Percentiles rank a stretch among this genome's conserved stretches.
Evolutionary conservation across 2,888 invertebrate species (phyloP).

Genomic region (Julus scandinavius): DNA sequence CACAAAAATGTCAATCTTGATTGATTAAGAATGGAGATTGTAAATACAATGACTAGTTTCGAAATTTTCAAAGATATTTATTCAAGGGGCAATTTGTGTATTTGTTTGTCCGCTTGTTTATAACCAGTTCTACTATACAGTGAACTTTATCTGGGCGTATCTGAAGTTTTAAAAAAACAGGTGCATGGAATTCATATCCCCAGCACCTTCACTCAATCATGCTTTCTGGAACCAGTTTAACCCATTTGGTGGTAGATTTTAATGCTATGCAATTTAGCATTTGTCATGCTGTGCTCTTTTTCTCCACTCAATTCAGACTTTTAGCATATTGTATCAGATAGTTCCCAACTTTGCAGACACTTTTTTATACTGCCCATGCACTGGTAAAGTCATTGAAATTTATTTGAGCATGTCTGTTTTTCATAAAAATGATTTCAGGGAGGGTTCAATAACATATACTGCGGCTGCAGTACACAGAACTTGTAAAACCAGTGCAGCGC

Average conservation of each 20-base stretch:
- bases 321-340: neutral
- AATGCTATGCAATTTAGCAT: neutral
- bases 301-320: neutral
- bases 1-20: neutral
- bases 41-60: neutral
- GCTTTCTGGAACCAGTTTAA: neutral
- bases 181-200: neutral
- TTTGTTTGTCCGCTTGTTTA: neutral
- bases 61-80: neutral
- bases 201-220: neutral
- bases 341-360: neutral
- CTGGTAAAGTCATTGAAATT: neutral
- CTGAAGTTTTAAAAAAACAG: neutral
- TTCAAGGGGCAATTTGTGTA: neutral
- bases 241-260: neutral
- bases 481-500: neutral
- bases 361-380: neutral
- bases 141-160: constrained; percentile 27
- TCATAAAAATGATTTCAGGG: neutral
- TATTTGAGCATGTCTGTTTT: neutral
- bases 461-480: too few species aligned
- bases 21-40: neutral
- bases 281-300: constrained; percentile 14
- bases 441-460: neutral
- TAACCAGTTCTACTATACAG: neutral